phyloP scores from a whole-genome alignment of 2,797 vertebrate genomes.

The Phrynocephalus forsythii region DNA sequence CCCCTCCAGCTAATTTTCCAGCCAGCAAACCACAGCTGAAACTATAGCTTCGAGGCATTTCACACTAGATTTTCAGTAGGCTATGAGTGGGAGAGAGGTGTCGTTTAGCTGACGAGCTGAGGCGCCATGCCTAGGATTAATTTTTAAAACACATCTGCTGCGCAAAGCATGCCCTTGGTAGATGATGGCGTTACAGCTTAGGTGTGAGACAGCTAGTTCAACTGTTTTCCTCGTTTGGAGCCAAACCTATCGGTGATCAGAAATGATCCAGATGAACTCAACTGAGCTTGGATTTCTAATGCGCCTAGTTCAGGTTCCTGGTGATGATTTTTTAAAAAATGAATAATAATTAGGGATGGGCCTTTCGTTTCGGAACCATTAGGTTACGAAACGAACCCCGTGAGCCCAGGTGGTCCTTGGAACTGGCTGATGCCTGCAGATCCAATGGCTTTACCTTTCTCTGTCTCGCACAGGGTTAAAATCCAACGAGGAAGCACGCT shows the following conservation, averaged over 20 bases:
- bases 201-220: neutral
- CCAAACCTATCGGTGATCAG: neutral
- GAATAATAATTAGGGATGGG: too few relatives aligned
- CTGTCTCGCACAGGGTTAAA: too few relatives aligned
- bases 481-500: too few relatives aligned
- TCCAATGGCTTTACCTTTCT: too few relatives aligned
- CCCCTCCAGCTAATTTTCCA: conserved; percentile 74
- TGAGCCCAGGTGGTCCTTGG: too few relatives aligned
- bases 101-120: neutral
- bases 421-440: too few relatives aligned
- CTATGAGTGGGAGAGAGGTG: conserved; percentile 26
- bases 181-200: neutral
- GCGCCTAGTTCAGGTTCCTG: too few relatives aligned
- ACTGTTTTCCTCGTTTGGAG: neutral
- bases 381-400: too few relatives aligned
- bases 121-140: neutral
- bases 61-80: conserved; percentile 50
- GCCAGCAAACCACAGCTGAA: conserved; percentile 68
- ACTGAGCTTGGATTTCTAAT: too few relatives aligned
- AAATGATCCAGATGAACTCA: neutral
- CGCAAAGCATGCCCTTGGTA: neutral
- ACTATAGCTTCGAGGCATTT: conserved; percentile 51
- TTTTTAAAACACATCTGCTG: conserved; percentile 5
- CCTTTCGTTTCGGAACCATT: too few relatives aligned
- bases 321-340: too few relatives aligned